Evolutionary conservation across 2,888 invertebrate species (phyloP), one percentile per base, ranked within the genome.

Genomic region (Rugalucina vietnamica): DNA sequence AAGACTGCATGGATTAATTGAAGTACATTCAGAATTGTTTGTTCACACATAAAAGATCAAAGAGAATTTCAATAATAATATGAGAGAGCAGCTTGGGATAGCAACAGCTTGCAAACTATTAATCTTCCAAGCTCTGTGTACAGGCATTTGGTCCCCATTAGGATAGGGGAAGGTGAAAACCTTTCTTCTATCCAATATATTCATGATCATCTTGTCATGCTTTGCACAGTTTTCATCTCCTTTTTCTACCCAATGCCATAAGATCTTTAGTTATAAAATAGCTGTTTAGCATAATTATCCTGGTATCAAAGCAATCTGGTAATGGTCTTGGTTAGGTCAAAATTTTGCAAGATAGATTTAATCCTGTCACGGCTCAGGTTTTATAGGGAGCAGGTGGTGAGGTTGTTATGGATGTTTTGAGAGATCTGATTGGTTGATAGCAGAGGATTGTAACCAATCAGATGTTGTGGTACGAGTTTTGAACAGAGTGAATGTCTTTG

Each of bases 341-440:
- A n/a, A n/a, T n/a, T n/a, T n/a, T n/a, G n/a, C n/a, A n/a, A n/a
- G n/a, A n/a, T n/a, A n/a, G n/a, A n/a, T n/a, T n/a, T n/a, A n/a
- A n/a, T n/a, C n/a, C n/a, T n/a, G n/a, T n/a, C n/a, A n/a, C n/a
- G n/a, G n/a, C n/a, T n/a, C n/a, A n/a, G 79, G 76, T 76, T 76
- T 85, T 85, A 73, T 79, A 54, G 29, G 76, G 85, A 87, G 85
- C 87, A 87, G 87, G 87, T 87, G 87, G 80, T 87, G 82, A 79
- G 83, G 85, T 87, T 87, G 87, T 87, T 87, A 83, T 87, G 84
- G 81, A 83, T 83, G 84, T 82, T 81, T 85, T n/a, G 29, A 65
- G 81, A 24, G 0, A 18, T 87, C 71, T 81, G 81, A 87, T 87
- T 87, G 87, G 87, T 49, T 77, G 24, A 49, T 36, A 49, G 65